A percentile compares a stretch with the other conserved stretches of the same genome.
phyloP scores from a whole-genome alignment of 2,797 vertebrate genomes.

The Acanthornis magna region DNA sequence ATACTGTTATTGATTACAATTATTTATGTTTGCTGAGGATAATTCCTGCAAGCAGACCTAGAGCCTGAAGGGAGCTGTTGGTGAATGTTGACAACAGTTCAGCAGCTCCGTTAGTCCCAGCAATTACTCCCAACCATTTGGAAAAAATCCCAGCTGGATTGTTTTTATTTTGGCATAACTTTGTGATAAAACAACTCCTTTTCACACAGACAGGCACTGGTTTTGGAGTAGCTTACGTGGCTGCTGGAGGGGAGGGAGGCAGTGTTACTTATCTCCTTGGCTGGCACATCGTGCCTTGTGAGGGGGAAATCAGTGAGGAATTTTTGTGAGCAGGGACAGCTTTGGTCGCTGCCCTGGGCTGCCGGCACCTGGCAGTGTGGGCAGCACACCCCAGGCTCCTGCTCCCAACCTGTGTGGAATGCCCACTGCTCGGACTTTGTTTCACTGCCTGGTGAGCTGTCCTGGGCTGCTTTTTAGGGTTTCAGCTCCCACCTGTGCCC shows the following conservation, averaged over 20 bases:
- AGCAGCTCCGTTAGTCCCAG: background rate
- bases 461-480: background rate
- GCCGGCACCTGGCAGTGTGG: background rate
- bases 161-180: background rate
- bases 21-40: background rate
- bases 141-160: background rate
- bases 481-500: background rate
- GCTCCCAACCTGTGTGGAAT: background rate
- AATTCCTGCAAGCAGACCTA: background rate
- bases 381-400: background rate
- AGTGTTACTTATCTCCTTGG: background rate
- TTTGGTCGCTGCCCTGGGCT: background rate
- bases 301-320: background rate
- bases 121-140: background rate
- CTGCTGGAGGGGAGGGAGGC: background rate
- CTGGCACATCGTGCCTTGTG: background rate
- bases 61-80: background rate
- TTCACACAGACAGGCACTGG: rapidly evolving
- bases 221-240: background rate
- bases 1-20: background rate
- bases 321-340: background rate
- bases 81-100: background rate
- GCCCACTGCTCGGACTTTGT: background rate
- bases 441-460: background rate
- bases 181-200: background rate